Evolutionary conservation across 2,888 invertebrate species (phyloP).

Genomic region (Tipula helvola): DNA sequence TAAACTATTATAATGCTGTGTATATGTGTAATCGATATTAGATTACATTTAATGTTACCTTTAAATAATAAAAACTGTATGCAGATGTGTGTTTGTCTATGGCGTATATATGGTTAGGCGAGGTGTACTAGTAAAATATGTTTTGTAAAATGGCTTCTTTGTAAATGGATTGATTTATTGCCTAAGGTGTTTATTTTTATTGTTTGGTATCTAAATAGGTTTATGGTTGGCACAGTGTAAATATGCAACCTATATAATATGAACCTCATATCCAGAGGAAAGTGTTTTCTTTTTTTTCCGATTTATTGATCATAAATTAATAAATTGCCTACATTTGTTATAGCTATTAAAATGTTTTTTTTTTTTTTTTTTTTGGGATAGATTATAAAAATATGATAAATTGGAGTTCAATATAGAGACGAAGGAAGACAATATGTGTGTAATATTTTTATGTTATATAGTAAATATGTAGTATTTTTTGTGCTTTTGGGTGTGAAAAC

Average conservation of each 20-base stretch:
- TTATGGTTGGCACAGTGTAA: not conserved
- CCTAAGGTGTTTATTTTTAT: not conserved
- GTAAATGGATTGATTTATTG: not conserved
- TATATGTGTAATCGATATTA: not conserved
- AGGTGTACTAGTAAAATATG: not conserved
- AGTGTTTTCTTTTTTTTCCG: not conserved
- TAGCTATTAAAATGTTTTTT: not conserved
- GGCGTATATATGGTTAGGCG: not conserved
- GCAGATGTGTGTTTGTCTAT: not conserved
- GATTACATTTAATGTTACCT: not conserved
- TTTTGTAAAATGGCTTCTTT: not conserved
- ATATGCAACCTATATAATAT: not conserved
- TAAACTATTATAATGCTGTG: not conserved
- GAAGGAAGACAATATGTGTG: not conserved
- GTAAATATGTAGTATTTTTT: not conserved
- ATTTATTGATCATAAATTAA: not conserved
- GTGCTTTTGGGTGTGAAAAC: not conserved
- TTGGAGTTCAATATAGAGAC: not conserved
- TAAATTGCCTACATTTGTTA: slow-evolving; percentile 4
- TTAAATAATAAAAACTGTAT: not conserved
- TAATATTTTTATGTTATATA: not conserved
- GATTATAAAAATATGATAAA: not conserved
- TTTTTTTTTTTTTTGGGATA: not conserved
- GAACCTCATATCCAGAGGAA: not conserved
- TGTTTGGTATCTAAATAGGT: not conserved